Evolutionary conservation across 2,888 invertebrate species (phyloP).

Genomic region (Troides oblongomaculatus): DNA sequence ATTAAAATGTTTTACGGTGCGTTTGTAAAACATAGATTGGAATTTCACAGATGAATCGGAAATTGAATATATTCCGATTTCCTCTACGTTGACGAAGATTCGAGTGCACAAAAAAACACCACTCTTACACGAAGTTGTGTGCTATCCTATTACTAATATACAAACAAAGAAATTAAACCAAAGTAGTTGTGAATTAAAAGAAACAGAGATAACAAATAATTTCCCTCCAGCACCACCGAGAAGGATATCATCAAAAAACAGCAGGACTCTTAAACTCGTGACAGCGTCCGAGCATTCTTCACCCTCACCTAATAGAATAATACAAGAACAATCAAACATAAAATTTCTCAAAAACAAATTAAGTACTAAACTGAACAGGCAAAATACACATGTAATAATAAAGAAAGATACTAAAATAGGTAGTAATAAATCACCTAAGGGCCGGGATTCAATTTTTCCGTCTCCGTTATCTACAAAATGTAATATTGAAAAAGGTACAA

Average conservation of each 20-base stretch:
- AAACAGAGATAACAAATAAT: conserved; percentile 48
- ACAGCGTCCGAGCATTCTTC: conserved; percentile 74
- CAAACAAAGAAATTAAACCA: conserved; percentile 49
- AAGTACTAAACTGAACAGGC: conserved; percentile 77
- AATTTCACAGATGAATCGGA: conserved; percentile 86
- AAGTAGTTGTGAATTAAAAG: conserved; percentile 76
- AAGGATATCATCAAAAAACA: conserved; percentile 87
- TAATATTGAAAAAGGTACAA: conserved; percentile 53
- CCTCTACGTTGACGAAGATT: conserved; percentile 89
- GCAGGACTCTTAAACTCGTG: conserved; percentile 83
- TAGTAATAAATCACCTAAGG: conserved; percentile 40
- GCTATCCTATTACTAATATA: conserved; percentile 79
- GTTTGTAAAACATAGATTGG: conserved; percentile 49
- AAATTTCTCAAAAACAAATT: conserved; percentile 82
- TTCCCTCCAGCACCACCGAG: conserved; percentile 86
- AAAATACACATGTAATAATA: conserved; percentile 68
- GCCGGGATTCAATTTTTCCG: conserved; percentile 61
- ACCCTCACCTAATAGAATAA: conserved; percentile 53
- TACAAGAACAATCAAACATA: conserved; percentile 74
- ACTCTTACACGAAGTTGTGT: conserved; percentile 78
- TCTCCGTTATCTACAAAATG: conserved; percentile 54
- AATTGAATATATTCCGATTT: conserved; percentile 91
- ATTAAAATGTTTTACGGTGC: conserved; percentile 44
- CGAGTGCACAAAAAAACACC: conserved; percentile 85
- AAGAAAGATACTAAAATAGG: conserved; percentile 38